Conservation (phyloP, 2,113 vertebrate species). For the Channa maculata region DNA sequence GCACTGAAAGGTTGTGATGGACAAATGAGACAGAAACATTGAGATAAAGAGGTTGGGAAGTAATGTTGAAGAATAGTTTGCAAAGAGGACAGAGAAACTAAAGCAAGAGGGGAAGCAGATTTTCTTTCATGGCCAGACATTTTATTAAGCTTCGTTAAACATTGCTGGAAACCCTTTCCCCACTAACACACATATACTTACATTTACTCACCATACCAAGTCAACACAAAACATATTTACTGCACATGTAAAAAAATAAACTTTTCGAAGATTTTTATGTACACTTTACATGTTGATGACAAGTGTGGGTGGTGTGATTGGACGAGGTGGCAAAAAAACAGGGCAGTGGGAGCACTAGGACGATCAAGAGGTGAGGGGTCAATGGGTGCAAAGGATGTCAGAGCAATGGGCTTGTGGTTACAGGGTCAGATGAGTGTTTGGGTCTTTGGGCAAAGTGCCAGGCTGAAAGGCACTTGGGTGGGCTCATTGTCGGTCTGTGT, state of each 20-base stretch:
- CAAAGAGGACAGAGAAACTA: constrained; percentile 23
- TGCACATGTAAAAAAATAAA: background rate
- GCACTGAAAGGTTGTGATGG: constrained; percentile 71
- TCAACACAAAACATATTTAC: background rate
- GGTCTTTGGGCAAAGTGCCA: constrained; percentile 75
- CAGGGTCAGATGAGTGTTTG: constrained; percentile 67
- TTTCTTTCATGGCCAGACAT: constrained; percentile 7
- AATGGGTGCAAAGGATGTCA: constrained; percentile 56
- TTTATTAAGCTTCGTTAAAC: constrained; percentile 10
- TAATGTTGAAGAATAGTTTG: constrained; percentile 19
- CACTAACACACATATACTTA: background rate
- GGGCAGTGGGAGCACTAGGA: constrained; percentile 74
- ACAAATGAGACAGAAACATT: constrained; percentile 74
- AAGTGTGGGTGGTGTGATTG: constrained; percentile 16
- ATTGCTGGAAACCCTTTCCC: constrained; percentile 5
- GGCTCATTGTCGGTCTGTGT: constrained; percentile 36
- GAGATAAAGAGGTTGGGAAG: constrained; percentile 62
- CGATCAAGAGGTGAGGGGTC: constrained; percentile 77
- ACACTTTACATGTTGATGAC: background rate
- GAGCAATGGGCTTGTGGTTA: constrained; percentile 59
- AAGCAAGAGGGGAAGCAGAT: constrained; percentile 15
- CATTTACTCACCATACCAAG: background rate
- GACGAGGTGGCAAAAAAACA: constrained; percentile 44
- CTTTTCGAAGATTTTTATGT: constrained; percentile 2
- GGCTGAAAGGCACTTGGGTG: constrained; percentile 77